Percentiles rank a stretch among this genome's conserved stretches.
phyloP scores from a whole-genome alignment of 1,140 invertebrate species.

The Magallana angulata region DNA sequence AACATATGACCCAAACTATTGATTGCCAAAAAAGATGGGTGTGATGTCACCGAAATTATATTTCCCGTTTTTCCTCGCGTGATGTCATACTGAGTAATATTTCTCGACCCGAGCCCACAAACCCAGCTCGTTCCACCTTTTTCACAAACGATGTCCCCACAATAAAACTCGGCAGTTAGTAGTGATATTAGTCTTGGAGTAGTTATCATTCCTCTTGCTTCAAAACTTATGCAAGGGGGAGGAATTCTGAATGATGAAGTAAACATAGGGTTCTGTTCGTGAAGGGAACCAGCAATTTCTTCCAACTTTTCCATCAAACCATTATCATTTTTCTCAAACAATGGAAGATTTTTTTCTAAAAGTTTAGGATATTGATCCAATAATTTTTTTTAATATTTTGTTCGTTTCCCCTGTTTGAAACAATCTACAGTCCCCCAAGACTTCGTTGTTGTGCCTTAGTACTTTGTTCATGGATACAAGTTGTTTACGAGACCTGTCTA shows the following conservation, averaged over 20 bases:
- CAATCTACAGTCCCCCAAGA: not conserved
- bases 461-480: not conserved
- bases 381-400: not conserved
- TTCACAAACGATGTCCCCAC: not conserved
- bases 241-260: not conserved
- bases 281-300: not conserved
- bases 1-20: not conserved
- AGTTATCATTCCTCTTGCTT: not conserved
- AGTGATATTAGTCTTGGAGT: not conserved
- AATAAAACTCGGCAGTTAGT: not conserved
- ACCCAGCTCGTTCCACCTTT: not conserved
- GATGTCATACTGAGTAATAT: not conserved
- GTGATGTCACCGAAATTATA: not conserved
- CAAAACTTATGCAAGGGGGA: not conserved
- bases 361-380: not conserved
- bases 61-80: not conserved
- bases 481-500: not conserved
- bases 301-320: not conserved
- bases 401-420: not conserved
- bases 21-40: not conserved
- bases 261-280: not conserved
- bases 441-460: not conserved
- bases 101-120: not conserved
- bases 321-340: not conserved
- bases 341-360: not conserved